Evolutionary conservation across 2,888 invertebrate genomes (phyloP).

Genomic region (Chaitophorus viminalis): DNA sequence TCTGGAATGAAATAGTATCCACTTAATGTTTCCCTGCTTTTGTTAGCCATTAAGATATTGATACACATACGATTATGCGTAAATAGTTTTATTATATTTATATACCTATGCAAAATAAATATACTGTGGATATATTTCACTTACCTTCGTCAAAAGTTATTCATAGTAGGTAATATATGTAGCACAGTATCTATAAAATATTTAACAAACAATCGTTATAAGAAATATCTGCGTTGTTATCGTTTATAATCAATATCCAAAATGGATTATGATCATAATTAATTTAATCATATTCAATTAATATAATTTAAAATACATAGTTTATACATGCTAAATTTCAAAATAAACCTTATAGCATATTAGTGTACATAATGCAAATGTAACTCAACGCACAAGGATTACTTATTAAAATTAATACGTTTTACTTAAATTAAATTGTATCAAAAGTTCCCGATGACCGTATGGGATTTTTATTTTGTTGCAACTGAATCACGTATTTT

Average conservation of each 20-base stretch:
- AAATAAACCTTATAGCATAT: background rate
- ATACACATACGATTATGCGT: background rate
- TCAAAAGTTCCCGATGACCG: background rate
- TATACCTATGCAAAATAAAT: background rate
- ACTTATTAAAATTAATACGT: background rate
- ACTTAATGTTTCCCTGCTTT: constrained; percentile 20
- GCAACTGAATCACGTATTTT: background rate
- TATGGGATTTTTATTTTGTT: background rate
- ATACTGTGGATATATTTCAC: background rate
- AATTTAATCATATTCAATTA: background rate
- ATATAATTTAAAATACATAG: background rate
- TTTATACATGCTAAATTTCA: background rate
- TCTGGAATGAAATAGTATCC: background rate
- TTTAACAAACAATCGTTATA: background rate
- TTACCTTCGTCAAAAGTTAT: background rate
- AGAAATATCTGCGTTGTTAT: background rate
- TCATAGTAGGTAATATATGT: background rate
- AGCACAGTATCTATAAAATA: background rate
- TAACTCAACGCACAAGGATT: background rate
- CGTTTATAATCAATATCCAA: background rate
- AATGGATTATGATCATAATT: too few relatives aligned
- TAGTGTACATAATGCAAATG: background rate
- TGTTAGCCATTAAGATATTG: constrained; percentile 10
- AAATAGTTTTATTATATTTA: background rate
- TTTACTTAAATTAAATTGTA: background rate